phyloP scores from a whole-genome alignment of 2,888 invertebrate genomes.

The Stictocephala bisonia region DNA sequence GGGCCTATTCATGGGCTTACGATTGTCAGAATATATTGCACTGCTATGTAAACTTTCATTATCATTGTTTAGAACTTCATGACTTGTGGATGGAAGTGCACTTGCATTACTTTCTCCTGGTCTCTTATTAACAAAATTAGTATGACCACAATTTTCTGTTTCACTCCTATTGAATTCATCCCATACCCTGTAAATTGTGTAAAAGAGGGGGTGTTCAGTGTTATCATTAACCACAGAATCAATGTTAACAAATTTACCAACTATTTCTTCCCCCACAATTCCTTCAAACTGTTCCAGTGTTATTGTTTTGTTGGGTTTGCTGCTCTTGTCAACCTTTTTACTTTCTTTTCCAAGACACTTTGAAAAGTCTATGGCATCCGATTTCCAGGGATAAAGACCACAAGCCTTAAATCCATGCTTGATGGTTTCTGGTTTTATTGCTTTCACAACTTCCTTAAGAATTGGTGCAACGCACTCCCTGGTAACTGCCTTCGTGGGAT shows the following conservation, averaged over 20 bases:
- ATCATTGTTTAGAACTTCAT: too few relatives aligned
- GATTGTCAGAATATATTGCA: neutral
- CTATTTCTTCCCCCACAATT: conserved; percentile 4
- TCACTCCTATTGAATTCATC: neutral
- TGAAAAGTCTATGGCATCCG: neutral
- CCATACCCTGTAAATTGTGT: neutral
- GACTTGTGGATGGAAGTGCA: too few relatives aligned
- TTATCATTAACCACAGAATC: neutral
- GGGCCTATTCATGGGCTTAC: neutral
- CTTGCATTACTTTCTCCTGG: too few relatives aligned
- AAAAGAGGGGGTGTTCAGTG: neutral
- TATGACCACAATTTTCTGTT: too few relatives aligned
- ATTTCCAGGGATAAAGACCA: conserved; percentile 11
- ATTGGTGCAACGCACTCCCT: too few relatives aligned
- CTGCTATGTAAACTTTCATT: neutral
- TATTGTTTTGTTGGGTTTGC: neutral
- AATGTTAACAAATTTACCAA: too few relatives aligned
- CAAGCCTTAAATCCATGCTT: conserved; percentile 11
- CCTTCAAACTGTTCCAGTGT: conserved; percentile 2
- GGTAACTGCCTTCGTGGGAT: neutral
- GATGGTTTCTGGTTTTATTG: neutral
- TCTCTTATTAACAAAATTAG: too few relatives aligned
- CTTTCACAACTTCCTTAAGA: too few relatives aligned
- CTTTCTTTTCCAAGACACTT: conserved; percentile 3
- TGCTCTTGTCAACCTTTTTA: neutral